phyloP scores from a whole-genome alignment of 2,888 invertebrate genomes.

The Adineta ricciae region DNA sequence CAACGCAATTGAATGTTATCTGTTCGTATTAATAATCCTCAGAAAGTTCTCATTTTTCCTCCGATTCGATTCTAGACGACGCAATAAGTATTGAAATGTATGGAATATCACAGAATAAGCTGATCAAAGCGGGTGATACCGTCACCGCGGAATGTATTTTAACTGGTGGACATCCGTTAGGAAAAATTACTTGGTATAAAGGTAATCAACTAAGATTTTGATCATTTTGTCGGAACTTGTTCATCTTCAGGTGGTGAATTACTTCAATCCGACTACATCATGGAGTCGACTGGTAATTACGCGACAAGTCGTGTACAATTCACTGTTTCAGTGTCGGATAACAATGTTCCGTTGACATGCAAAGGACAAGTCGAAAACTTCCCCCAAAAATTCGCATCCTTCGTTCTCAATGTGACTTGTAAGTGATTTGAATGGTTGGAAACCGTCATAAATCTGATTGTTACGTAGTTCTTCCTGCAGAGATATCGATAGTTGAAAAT shows the following conservation, averaged over 20 bases:
- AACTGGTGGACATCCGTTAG: conserved; percentile 88
- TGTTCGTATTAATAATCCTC: not conserved
- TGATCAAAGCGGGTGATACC: conserved; percentile 73
- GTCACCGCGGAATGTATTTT: conserved; percentile 79
- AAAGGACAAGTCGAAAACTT: conserved; percentile 8
- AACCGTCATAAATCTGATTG: too few relatives aligned
- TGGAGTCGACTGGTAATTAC: not conserved
- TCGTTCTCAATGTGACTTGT: conserved; percentile 26
- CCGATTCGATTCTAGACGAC: not conserved
- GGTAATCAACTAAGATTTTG: conserved; percentile 62
- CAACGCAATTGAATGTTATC: not conserved
- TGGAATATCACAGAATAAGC: conserved; percentile 61
- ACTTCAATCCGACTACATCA: not conserved
- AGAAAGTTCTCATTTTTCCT: too few relatives aligned
- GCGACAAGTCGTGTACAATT: not conserved
- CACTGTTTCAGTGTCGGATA: not conserved
- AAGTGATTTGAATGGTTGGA: not conserved
- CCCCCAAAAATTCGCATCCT: not conserved
- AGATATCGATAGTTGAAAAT: not conserved
- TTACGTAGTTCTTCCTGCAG: not conserved
- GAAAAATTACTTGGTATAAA: conserved; percentile 79
- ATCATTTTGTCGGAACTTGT: not conserved
- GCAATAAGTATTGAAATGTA: not conserved
- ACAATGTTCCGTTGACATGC: not conserved
- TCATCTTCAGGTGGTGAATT: not conserved